phyloP scores from a whole-genome alignment of 2,888 invertebrate genomes.

The Celastrina argiolus region DNA sequence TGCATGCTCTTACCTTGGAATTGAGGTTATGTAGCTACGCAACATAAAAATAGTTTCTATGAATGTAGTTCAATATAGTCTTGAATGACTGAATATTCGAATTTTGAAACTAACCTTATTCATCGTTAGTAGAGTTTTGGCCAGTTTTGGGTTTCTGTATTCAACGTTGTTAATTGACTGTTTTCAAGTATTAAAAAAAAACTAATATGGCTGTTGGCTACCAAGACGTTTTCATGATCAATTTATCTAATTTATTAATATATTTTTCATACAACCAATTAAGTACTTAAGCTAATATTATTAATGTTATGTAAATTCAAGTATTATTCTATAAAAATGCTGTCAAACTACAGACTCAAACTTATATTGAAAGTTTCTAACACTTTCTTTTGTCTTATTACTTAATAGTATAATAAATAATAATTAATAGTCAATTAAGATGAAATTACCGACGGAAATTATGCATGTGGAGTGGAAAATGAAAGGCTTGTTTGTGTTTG shows the following conservation, averaged over 20 bases:
- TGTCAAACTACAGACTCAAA: neutral
- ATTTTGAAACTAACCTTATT: too few species aligned
- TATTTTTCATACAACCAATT: too few species aligned
- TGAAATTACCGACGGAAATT: neutral
- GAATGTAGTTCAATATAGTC: constrained; percentile 5
- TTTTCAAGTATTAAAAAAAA: too few species aligned
- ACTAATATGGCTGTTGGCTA: too few species aligned
- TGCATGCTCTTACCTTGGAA: constrained; percentile 37
- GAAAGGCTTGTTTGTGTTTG: neutral
- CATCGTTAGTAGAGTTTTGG: too few species aligned
- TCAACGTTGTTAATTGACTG: too few species aligned
- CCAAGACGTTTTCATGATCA: too few species aligned
- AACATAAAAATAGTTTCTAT: constrained; percentile 18
- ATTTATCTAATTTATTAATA: too few species aligned
- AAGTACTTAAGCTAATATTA: too few species aligned
- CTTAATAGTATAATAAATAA: neutral
- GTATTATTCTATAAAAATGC: neutral
- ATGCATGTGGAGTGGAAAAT: neutral
- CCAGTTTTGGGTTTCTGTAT: too few species aligned
- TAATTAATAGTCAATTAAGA: constrained; percentile 5
- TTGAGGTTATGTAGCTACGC: constrained; percentile 31
- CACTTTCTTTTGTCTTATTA: constrained; percentile 9
- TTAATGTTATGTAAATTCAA: too few species aligned
- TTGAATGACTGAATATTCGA: neutral
- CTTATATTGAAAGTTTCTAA: neutral